These are phyloP conservation scores for Saxidomus purpurata DNA, from an alignment of 1,140 invertebrate genomes.

Conservation along the genomic window DNA sequence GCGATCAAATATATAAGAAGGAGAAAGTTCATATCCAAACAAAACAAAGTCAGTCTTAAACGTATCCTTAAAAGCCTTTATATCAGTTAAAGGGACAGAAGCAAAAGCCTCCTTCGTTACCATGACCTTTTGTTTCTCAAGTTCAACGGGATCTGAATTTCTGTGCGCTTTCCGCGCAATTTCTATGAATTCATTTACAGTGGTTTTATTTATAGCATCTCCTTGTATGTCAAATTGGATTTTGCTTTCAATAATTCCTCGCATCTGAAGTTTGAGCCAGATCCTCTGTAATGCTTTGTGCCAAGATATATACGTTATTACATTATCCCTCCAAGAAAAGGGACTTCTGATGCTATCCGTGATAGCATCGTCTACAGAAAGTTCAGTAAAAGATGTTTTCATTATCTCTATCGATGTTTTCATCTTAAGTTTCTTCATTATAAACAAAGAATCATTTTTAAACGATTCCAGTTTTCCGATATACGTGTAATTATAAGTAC, in stretches of 20 bases:
- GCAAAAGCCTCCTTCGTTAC: slow-evolving; percentile 41
- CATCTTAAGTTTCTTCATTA: slow-evolving; percentile 29
- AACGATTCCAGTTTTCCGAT: slow-evolving; percentile 54
- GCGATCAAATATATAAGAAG: slow-evolving; percentile 26
- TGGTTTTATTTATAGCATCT: not conserved
- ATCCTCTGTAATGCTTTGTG: slow-evolving; percentile 45
- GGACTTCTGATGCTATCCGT: slow-evolving; percentile 29
- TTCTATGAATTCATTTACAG: slow-evolving; percentile 16
- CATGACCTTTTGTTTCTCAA: slow-evolving; percentile 39
- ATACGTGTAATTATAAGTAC: slow-evolving; percentile 24
- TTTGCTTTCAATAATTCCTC: slow-evolving; percentile 33
- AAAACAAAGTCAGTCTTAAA: slow-evolving; percentile 41
- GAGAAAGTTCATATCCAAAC: slow-evolving; percentile 36
- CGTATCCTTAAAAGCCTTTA: slow-evolving; percentile 29
- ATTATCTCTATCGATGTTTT: not conserved
- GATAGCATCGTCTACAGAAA: slow-evolving; percentile 38
- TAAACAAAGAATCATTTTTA: slow-evolving; percentile 16
- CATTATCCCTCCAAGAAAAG: slow-evolving; percentile 28
- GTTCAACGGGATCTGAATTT: not conserved
- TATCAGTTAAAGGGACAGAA: slow-evolving; percentile 42
- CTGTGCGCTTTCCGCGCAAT: slow-evolving; percentile 15
- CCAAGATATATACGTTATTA: slow-evolving; percentile 50
- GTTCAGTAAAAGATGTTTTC: not conserved
- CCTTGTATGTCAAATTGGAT: slow-evolving; percentile 2
- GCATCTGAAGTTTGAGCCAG: slow-evolving; percentile 57